phyloP scores from a whole-genome alignment of 2,888 invertebrate species.

The Platerodrilus igneus region DNA sequence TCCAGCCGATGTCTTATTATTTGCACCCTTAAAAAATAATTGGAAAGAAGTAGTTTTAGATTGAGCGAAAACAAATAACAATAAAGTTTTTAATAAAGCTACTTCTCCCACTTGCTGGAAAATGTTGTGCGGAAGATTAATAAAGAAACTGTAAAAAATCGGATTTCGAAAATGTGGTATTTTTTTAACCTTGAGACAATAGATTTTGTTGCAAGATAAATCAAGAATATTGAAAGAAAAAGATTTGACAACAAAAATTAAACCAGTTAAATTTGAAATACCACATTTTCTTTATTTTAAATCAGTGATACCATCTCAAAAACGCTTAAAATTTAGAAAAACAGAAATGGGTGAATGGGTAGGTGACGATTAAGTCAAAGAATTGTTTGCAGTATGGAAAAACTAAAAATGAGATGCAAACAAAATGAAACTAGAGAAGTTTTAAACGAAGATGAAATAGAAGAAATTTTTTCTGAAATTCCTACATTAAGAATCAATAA shows the following conservation, averaged over 20 bases:
- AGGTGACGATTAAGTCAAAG: constrained; percentile 5
- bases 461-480: too few species aligned
- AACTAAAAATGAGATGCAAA: constrained; percentile 5
- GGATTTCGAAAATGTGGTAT: constrained; percentile 23
- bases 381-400: constrained; percentile 8
- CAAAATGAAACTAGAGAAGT: too few species aligned
- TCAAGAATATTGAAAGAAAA: constrained; percentile 10
- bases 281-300: constrained; percentile 26
- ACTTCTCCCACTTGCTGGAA: constrained; percentile 8
- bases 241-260: constrained; percentile 13
- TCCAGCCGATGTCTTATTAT: constrained; percentile 15
- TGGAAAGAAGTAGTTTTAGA: constrained; percentile 12
- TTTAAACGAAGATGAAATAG: too few species aligned
- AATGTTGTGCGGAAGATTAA: neutral
- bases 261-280: constrained; percentile 21
- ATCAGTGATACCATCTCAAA: constrained; percentile 14
- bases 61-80: constrained; percentile 12
- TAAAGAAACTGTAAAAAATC: constrained; percentile 11
- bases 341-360: constrained; percentile 7
- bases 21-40: constrained; percentile 17
- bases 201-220: constrained; percentile 18
- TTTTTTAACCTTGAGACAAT: constrained; percentile 20
- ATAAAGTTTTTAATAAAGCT: constrained; percentile 7
- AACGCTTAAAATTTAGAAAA: constrained; percentile 5
- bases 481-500: too few species aligned